These are phyloP conservation scores for Empidonax traillii DNA, from an alignment of 2,113 vertebrate genomes.

Conservation along the genomic window DNA sequence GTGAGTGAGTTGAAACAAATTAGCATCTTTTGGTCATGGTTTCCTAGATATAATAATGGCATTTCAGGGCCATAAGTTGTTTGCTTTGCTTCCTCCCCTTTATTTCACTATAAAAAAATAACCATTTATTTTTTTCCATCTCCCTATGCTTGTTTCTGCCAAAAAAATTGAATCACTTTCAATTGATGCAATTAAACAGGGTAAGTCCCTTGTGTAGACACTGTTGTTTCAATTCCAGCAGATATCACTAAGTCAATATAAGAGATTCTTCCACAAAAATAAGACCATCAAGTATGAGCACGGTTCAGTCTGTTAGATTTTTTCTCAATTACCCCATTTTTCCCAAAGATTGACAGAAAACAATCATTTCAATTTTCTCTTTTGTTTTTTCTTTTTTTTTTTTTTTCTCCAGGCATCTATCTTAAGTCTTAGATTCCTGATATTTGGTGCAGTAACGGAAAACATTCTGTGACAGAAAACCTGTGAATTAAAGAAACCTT, in stretches of 20 bases:
- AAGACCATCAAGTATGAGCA: neutral
- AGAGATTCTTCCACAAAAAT: constrained; percentile 19
- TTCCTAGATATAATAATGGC: constrained; percentile 48
- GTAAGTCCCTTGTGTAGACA: constrained; percentile 33
- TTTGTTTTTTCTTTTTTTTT: neutral
- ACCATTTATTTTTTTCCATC: neutral
- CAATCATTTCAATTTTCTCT: neutral
- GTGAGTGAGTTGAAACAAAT: constrained; percentile 12
- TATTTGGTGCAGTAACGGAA: neutral
- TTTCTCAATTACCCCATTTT: constrained; percentile 3
- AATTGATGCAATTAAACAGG: constrained; percentile 40
- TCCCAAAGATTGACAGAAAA: neutral
- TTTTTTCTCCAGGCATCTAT: neutral
- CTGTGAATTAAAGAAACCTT: neutral
- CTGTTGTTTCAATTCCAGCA: constrained; percentile 44
- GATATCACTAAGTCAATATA: constrained; percentile 47
- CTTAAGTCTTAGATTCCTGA: neutral
- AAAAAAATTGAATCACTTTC: constrained; percentile 45
- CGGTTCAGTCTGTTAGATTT: neutral
- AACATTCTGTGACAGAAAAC: neutral
- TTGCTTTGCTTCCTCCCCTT: constrained; percentile 15
- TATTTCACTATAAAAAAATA: neutral
- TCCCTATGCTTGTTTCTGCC: constrained; percentile 16
- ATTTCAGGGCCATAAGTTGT: constrained; percentile 28
- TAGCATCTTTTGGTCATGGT: constrained; percentile 60